These are phyloP conservation scores for Nilaparvata lugens DNA, from an alignment of 1,140 invertebrate species.

Conservation along the genomic window DNA sequence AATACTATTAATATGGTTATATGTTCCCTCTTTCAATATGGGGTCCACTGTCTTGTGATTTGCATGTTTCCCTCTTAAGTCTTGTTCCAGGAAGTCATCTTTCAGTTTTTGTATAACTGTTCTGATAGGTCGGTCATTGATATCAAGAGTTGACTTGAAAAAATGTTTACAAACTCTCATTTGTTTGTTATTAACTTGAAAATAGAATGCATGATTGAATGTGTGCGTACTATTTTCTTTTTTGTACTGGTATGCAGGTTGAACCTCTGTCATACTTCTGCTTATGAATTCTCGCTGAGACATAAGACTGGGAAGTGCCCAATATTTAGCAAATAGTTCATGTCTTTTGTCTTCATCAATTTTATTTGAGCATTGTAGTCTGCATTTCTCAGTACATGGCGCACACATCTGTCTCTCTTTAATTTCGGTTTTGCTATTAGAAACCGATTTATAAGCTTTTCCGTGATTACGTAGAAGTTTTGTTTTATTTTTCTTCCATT, in stretches of 20 bases:
- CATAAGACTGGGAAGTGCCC: background rate
- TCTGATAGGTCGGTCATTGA: background rate
- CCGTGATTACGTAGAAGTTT: background rate
- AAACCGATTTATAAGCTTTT: background rate
- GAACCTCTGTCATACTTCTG: background rate
- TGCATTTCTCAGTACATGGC: background rate
- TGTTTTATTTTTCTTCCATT: background rate
- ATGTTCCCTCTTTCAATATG: slow-evolving; percentile 27
- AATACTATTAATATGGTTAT: slow-evolving; percentile 31
- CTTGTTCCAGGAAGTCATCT: background rate
- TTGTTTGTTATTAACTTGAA: background rate
- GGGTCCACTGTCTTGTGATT: slow-evolving; percentile 28
- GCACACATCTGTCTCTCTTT: background rate
- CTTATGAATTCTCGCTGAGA: background rate
- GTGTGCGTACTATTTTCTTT: too few relatives aligned
- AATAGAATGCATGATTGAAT: too few relatives aligned
- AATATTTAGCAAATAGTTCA: background rate
- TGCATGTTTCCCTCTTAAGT: background rate
- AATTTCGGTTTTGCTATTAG: background rate
- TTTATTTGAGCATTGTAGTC: background rate
- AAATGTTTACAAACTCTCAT: background rate
- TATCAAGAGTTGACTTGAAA: background rate
- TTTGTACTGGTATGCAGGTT: background rate
- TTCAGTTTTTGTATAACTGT: background rate
- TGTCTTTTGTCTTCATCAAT: background rate